These are phyloP conservation scores for Petrocephalus sullivani DNA, from an alignment of 2,797 vertebrate species.

Conservation along the genomic window DNA sequence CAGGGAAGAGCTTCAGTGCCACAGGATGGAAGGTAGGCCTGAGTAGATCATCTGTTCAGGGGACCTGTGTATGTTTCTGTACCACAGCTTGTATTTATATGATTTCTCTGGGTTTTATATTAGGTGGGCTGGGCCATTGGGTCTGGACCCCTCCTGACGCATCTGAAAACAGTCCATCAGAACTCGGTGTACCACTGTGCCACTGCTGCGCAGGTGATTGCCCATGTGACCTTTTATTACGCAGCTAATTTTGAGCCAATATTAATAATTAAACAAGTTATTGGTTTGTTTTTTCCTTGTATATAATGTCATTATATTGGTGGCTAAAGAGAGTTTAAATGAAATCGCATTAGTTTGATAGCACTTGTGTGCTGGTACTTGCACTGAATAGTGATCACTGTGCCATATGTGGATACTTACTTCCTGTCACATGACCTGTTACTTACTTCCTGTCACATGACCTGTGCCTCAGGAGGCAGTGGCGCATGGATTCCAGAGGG, in stretches of 20 bases:
- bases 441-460: not conserved
- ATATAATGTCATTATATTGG: not conserved
- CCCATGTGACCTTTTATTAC: not conserved
- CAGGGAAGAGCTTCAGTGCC: slow-evolving; percentile 85
- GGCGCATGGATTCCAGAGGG: slow-evolving; percentile 72
- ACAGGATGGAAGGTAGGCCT: slow-evolving; percentile 89
- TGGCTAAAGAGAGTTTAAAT: not conserved
- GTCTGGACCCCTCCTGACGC: slow-evolving; percentile 68
- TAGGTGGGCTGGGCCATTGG: slow-evolving; percentile 90
- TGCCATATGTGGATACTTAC: not conserved
- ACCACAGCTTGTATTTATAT: not conserved
- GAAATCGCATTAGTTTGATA: not conserved
- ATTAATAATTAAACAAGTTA: not conserved
- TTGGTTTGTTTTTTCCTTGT: not conserved
- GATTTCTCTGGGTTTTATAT: not conserved
- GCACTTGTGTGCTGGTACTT: not conserved
- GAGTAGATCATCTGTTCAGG: not conserved
- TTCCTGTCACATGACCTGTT: not conserved
- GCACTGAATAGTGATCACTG: not conserved
- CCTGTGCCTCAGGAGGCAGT: slow-evolving; percentile 72
- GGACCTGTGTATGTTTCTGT: not conserved
- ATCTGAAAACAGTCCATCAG: slow-evolving; percentile 81
- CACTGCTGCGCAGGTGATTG: slow-evolving; percentile 79
- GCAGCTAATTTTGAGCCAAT: not conserved
- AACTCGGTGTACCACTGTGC: slow-evolving; percentile 82